Percentiles rank a stretch among this genome's conserved stretches.
phyloP scores from a whole-genome alignment of 2,113 vertebrate species.

The Eclectus roratus region DNA sequence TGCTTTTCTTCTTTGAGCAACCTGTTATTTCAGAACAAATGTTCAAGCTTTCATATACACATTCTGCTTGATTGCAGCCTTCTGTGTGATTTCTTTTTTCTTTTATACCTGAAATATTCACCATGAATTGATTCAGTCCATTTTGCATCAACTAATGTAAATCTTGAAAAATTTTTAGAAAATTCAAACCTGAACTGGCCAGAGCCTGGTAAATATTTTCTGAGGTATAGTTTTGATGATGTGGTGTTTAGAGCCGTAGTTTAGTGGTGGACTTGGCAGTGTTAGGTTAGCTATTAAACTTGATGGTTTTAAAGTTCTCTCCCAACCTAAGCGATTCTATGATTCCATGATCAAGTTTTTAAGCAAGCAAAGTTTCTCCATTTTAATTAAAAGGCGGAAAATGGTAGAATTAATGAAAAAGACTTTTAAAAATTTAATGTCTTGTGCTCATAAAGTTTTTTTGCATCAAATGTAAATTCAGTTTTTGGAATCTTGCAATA shows the following conservation, averaged over 20 bases:
- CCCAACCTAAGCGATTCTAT: background rate
- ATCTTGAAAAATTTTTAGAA: background rate
- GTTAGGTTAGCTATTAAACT: background rate
- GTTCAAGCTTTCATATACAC: background rate
- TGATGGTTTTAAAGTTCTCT: background rate
- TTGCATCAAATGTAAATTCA: background rate
- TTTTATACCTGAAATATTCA: slow-evolving; percentile 1
- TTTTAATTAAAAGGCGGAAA: background rate
- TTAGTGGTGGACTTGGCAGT: background rate
- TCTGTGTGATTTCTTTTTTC: background rate
- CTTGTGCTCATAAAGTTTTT: background rate
- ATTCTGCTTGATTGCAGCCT: slow-evolving; percentile 7
- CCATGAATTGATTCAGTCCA: background rate
- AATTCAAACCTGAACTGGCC: background rate
- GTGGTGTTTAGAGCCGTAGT: background rate
- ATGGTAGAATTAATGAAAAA: background rate
- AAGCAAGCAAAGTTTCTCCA: background rate
- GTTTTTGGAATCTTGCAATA: background rate
- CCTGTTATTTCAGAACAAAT: slow-evolving; percentile 9
- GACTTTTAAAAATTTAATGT: background rate
- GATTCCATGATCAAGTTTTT: background rate
- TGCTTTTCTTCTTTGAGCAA: background rate
- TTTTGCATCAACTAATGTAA: background rate
- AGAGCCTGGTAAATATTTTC: background rate
- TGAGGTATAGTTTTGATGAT: background rate